phyloP scores from a whole-genome alignment of 2,888 invertebrate species.

The Plebejus anna region DNA sequence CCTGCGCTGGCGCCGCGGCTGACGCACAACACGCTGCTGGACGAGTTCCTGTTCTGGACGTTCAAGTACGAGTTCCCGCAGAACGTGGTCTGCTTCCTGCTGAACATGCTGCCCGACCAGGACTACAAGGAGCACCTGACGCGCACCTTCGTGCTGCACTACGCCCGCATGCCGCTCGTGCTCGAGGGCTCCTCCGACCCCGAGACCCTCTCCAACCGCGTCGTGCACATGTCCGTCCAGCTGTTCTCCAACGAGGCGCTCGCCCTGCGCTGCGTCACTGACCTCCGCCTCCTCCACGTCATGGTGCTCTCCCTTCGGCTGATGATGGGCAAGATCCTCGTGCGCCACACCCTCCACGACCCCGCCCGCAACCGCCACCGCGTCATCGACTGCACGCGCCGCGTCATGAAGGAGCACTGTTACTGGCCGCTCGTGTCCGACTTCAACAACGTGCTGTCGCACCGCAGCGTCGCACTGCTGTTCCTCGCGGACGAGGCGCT shows the following conservation, averaged over 20 bases:
- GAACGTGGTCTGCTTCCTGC: constrained; percentile 94
- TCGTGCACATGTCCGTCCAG: constrained; percentile 98
- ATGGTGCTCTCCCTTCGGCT: constrained; percentile 92
- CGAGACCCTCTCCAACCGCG: constrained; percentile 95
- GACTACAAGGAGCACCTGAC: constrained; percentile 97
- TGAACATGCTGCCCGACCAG: constrained; percentile 97
- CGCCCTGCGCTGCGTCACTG: constrained; percentile 94
- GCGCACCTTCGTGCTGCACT: constrained; percentile 96
- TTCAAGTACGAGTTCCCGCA: constrained; percentile 98
- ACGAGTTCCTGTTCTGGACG: constrained; percentile 99
- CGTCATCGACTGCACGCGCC: constrained; percentile 94
- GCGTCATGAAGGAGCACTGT: constrained; percentile 98
- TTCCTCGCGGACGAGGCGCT: constrained; percentile 93
- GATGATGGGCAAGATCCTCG: constrained; percentile 96
- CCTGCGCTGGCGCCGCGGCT: constrained; percentile 89
- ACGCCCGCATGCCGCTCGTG: constrained; percentile 95
- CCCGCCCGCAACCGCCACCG: constrained; percentile 89
- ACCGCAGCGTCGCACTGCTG: constrained; percentile 92
- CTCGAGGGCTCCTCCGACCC: constrained; percentile 92
- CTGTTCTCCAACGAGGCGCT: constrained; percentile 96
- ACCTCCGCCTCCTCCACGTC: constrained; percentile 93
- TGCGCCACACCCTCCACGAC: constrained; percentile 92
- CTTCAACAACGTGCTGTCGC: constrained; percentile 96
- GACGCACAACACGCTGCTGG: constrained; percentile 90
- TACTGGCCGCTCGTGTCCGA: constrained; percentile 99